phyloP scores from a whole-genome alignment of 1,140 invertebrate genomes.

The Delia radicum region DNA sequence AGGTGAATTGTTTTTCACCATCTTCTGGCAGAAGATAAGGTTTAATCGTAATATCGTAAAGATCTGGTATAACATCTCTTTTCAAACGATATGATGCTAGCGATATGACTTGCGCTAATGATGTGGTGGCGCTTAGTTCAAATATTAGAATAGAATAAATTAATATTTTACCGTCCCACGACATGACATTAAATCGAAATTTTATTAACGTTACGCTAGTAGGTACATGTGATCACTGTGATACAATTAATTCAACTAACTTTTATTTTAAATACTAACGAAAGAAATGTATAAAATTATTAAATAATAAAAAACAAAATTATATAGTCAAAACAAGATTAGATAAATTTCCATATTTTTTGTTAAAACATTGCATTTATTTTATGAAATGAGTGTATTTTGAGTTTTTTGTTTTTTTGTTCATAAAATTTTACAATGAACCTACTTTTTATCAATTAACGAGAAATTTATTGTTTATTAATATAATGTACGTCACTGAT shows the following conservation, averaged over 20 bases:
- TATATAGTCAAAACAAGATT: neutral
- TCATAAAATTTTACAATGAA: neutral
- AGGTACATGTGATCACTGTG: slow-evolving; percentile 28
- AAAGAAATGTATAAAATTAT: too few relatives aligned
- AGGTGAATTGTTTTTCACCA: slow-evolving; percentile 59
- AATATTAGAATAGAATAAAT: slow-evolving; percentile 26
- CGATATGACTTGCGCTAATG: slow-evolving; percentile 9
- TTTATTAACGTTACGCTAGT: neutral
- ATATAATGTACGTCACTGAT: too few relatives aligned
- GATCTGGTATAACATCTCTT: slow-evolving; percentile 56
- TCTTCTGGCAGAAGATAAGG: slow-evolving; percentile 59
- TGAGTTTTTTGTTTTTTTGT: neutral
- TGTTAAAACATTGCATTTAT: neutral
- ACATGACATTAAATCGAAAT: slow-evolving; percentile 24
- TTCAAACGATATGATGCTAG: slow-evolving; percentile 41
- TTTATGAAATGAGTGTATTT: neutral
- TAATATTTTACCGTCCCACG: slow-evolving; percentile 12
- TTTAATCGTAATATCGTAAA: slow-evolving; percentile 66
- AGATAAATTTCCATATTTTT: neutral
- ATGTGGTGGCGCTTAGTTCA: neutral
- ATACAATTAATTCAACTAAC: neutral
- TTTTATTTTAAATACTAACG: neutral
- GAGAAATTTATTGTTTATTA: neutral
- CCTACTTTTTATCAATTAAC: neutral
- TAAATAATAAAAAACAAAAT: neutral